Evolutionary conservation across 1,140 invertebrate species (phyloP).

Genomic region (Ctenoplectra terminalis): DNA sequence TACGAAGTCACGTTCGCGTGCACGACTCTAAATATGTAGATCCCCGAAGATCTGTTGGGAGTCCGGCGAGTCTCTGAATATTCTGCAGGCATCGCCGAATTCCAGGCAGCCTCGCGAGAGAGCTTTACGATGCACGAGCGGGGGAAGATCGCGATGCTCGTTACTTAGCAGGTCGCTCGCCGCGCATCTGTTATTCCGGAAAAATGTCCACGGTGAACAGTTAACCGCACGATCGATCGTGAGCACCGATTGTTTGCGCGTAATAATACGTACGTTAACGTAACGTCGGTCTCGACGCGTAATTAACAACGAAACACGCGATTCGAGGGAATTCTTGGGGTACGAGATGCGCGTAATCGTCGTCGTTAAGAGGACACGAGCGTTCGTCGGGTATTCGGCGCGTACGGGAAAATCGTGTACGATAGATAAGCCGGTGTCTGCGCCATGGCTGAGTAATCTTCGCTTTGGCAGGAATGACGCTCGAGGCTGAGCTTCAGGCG

Average conservation of each 20-base stretch:
- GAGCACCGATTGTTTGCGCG: neutral
- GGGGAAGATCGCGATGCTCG: constrained; percentile 25
- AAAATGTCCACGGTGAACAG: constrained; percentile 28
- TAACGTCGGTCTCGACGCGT: neutral
- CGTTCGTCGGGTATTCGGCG: neutral
- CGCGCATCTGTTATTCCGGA: constrained; percentile 36
- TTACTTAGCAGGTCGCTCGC: constrained; percentile 37
- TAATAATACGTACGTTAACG: neutral
- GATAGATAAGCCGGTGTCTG: neutral
- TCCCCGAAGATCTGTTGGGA: constrained; percentile 41
- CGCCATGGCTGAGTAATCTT: neutral
- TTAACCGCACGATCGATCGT: constrained; percentile 32
- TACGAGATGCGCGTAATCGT: neutral
- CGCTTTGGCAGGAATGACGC: neutral
- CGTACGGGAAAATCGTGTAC: constrained; percentile 17
- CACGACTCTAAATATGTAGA: constrained; percentile 54
- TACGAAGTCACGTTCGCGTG: constrained; percentile 49
- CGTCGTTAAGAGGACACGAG: too few relatives aligned
- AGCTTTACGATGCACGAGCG: constrained; percentile 49
- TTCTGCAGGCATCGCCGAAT: constrained; percentile 50
- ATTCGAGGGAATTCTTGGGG: neutral
- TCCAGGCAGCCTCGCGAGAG: constrained; percentile 5
- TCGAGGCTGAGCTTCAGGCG: neutral
- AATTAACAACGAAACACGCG: constrained; percentile 11
- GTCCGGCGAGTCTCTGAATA: constrained; percentile 37